Percentiles rank a stretch among this genome's conserved stretches.
Evolutionary conservation across 2,113 vertebrate species (phyloP).

Genomic region (Jaculus jaculus): DNA sequence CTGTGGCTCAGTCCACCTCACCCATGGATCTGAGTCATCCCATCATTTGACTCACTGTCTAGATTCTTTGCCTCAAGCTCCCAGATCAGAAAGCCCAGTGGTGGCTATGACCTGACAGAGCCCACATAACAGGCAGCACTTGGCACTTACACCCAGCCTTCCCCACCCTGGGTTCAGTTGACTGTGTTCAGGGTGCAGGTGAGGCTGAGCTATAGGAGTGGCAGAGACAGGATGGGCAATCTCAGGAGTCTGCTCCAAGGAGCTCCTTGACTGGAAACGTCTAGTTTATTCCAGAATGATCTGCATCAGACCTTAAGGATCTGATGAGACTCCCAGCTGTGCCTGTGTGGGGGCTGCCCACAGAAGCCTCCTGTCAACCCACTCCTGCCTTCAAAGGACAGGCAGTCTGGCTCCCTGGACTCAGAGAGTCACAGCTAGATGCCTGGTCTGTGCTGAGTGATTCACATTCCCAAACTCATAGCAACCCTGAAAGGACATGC

Average conservation of each 20-base stretch:
- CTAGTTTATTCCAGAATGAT: too few species aligned
- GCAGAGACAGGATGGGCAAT: background rate
- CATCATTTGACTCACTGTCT: rapidly evolving
- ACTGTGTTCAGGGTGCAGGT: background rate
- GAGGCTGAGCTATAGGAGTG: background rate
- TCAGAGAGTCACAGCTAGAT: background rate
- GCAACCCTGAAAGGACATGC: background rate
- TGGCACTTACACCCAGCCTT: background rate
- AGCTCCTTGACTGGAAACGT: background rate
- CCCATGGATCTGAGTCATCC: too few species aligned
- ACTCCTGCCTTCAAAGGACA: too few species aligned
- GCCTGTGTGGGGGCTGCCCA: background rate
- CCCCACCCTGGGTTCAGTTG: background rate
- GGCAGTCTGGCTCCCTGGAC: background rate
- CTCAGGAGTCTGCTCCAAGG: background rate
- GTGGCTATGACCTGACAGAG: background rate
- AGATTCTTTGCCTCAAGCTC: background rate
- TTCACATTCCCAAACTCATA: background rate
- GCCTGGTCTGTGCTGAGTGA: background rate
- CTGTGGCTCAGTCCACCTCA: rapidly evolving
- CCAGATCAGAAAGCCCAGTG: background rate
- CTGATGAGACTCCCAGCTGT: background rate
- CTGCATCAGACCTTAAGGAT: too few species aligned
- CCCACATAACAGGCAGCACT: rapidly evolving
- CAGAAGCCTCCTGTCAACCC: too few species aligned